Evolutionary conservation across 2,888 invertebrate genomes (phyloP).

Genomic region (Neoascia interrupta): DNA sequence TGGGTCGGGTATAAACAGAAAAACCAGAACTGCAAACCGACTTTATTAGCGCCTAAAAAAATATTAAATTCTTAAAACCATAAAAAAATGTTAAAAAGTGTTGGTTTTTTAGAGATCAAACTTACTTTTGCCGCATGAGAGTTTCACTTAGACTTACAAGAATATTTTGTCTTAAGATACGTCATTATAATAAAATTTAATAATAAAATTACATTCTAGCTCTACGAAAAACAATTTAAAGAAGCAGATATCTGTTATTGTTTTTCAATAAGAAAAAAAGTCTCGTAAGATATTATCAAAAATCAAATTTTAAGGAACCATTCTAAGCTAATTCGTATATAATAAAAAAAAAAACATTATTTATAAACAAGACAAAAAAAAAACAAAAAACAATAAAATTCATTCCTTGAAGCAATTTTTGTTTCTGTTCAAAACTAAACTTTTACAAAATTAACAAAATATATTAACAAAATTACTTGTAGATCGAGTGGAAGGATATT

Average conservation of each 20-base stretch:
- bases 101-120: too few relatives aligned
- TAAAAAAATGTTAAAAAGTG: too few relatives aligned
- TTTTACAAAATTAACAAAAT: slow-evolving; percentile 15
- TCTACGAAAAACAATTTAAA: slow-evolving; percentile 50
- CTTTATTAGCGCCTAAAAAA: too few relatives aligned
- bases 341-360: slow-evolving; percentile 12
- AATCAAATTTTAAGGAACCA: slow-evolving; percentile 48
- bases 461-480: slow-evolving; percentile 9
- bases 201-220: slow-evolving; percentile 60
- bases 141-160: slow-evolving; percentile 29
- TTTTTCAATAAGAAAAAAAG: slow-evolving; percentile 1
- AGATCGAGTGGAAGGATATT: slow-evolving; percentile 1
- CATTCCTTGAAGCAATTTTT: slow-evolving; percentile 65
- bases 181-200: slow-evolving; percentile 16
- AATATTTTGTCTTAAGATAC: slow-evolving; percentile 3
- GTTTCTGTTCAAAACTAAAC: too few relatives aligned
- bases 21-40: too few relatives aligned
- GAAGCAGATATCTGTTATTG: slow-evolving; percentile 44
- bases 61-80: too few relatives aligned
- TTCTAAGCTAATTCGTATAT: slow-evolving; percentile 57
- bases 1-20: too few relatives aligned
- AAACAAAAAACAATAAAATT: slow-evolving; percentile 54
- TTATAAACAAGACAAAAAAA: slow-evolving; percentile 57
- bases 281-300: neutral
- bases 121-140: slow-evolving; percentile 42